These are phyloP conservation scores for Eledone cirrhosa DNA, from an alignment of 2,888 invertebrate species.

Conservation along the genomic window DNA sequence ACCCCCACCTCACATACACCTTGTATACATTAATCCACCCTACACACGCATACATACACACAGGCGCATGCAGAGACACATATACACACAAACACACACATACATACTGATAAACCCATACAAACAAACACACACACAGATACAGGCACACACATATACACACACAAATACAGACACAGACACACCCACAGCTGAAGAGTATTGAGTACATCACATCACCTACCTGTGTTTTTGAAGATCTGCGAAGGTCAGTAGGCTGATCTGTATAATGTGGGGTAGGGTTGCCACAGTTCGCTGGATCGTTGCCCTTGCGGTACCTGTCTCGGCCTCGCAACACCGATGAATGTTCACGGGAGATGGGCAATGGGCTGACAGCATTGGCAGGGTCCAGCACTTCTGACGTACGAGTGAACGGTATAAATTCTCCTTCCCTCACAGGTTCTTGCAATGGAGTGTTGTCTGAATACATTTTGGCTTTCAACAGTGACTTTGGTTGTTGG, in stretches of 20 bases:
- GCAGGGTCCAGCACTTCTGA: slow-evolving; percentile 63
- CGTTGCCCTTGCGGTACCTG: slow-evolving; percentile 57
- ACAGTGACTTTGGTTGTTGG: background rate
- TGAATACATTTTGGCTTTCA: background rate
- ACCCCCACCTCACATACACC: no score
- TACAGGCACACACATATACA: no score
- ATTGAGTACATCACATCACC: no score
- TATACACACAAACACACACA: no score
- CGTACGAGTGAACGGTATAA: slow-evolving; percentile 63
- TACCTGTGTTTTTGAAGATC: no score
- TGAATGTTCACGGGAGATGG: slow-evolving; percentile 61
- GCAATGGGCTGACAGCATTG: slow-evolving; percentile 58
- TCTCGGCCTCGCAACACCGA: slow-evolving; percentile 56
- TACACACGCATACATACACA: no score
- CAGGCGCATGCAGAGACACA: no score
- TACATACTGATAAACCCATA: no score
- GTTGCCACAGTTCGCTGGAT: slow-evolving; percentile 62
- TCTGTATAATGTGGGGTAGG: slow-evolving; percentile 46
- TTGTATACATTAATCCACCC: no score
- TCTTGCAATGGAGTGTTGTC: background rate
- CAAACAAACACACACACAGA: no score
- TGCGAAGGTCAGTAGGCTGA: background rate
- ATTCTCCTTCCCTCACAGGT: slow-evolving; percentile 41
- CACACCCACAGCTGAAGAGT: no score
- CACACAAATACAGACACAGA: no score